Evolutionary conservation across 2,797 vertebrate species (phyloP), one percentile per base, ranked within the genome.

Genomic region (Tympanoctomys barrerae): DNA sequence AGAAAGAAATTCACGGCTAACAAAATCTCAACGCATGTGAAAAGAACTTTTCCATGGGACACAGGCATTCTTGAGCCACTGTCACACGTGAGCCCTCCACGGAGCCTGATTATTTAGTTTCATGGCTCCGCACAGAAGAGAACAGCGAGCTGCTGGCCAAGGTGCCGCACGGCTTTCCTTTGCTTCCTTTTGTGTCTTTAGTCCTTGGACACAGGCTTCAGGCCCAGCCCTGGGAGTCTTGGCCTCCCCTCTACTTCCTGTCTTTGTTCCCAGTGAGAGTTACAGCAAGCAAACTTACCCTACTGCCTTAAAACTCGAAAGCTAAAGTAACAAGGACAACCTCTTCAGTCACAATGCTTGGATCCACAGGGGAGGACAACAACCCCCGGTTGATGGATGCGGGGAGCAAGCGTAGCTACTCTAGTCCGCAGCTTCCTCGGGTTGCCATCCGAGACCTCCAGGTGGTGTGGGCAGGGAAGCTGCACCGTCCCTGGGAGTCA

Each of bases 201-300:
- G 26, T 13, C n/a, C 10, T 9, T 8, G 54, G 33, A 62, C 7
- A 22, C 14, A 11, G 22, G 49, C 19, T 66, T 33, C 0, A 14
- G 33, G 84, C 11, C 39, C 49, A 19, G 26, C 39, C 13, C 28
- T 6, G 3, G 16, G 3, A 22, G 0, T 5, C 28, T 5, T 6
- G 0, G 2, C n/a, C 21, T 64, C 10, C 36, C 28, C 0, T 61
- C 52, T 19, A 1, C 21, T 21, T 0, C 68, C 9, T 54, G 18
- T 2, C n/a, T 42, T 16, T 21, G 21, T 13, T 57, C 87, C 31
- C n/a, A 46, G 33, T 7, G 61, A 33, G 57, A n/a, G 12, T 62
- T 77, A n/a, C 10, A 62, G 8, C 7, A 39, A 77, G 5, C 42
- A n/a, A n/a, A 62, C 61, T 61, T 61, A 62, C 28, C 4, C 12